These are phyloP conservation scores for Decapterus maruadsi DNA, from an alignment of 2,797 vertebrate genomes.

Conservation along the genomic window DNA sequence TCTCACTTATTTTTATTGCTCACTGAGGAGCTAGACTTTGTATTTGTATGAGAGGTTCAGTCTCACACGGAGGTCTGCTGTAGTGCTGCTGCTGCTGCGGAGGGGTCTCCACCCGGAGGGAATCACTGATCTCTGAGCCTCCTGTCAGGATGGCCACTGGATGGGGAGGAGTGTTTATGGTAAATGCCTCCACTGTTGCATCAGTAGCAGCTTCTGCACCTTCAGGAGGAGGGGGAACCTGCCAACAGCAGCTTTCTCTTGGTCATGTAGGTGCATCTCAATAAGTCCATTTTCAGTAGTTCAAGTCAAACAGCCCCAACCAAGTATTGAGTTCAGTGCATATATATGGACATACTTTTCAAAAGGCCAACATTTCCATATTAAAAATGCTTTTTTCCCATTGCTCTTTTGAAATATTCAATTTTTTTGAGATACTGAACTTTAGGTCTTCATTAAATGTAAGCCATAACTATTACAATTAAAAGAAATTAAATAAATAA, in stretches of 20 bases:
- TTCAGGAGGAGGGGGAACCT: background rate
- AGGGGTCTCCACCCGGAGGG: constrained; percentile 25
- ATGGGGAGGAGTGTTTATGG: background rate
- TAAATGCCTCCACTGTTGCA: constrained; percentile 25
- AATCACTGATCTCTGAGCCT: constrained; percentile 25
- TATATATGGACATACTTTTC: too few relatives aligned
- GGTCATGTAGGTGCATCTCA: background rate
- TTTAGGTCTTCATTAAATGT: too few relatives aligned
- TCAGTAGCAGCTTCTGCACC: constrained; percentile 4
- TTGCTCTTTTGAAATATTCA: too few relatives aligned
- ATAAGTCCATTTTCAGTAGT: too few relatives aligned
- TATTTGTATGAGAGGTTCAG: background rate
- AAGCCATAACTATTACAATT: too few relatives aligned
- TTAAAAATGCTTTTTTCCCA: too few relatives aligned
- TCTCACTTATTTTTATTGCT: background rate
- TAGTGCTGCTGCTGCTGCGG: constrained; percentile 27
- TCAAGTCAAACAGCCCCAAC: too few relatives aligned
- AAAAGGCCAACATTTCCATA: too few relatives aligned
- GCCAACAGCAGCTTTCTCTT: background rate
- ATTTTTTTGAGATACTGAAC: too few relatives aligned
- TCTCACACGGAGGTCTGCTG: background rate
- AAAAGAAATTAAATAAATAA: too few relatives aligned
- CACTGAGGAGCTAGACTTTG: background rate
- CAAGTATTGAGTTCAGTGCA: too few relatives aligned
- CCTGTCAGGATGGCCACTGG: background rate